Percentiles rank a stretch among this genome's conserved stretches.
Evolutionary conservation across 1,140 invertebrate species (phyloP).

Genomic region (Zelostemma sp.): DNA sequence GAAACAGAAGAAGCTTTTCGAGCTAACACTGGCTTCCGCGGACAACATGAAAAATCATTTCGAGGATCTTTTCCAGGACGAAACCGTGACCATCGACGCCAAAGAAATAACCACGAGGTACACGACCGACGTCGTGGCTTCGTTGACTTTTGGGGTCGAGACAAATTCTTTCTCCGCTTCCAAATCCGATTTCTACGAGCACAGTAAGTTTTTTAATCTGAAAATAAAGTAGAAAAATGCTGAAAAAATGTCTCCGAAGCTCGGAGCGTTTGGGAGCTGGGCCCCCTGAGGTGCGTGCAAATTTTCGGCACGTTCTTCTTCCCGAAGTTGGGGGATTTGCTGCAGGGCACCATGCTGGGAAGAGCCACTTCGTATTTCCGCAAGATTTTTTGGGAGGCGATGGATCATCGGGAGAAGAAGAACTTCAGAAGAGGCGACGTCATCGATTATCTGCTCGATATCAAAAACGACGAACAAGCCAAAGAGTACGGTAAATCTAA

Average conservation of each 20-base stretch:
- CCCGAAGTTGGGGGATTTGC: constrained; percentile 7
- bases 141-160: constrained; percentile 69
- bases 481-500: constrained; percentile 22
- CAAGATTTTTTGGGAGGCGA: constrained; percentile 38
- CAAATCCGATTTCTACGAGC: constrained; percentile 54
- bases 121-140: constrained; percentile 71
- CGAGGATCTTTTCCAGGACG: constrained; percentile 8
- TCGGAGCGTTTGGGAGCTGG: background rate
- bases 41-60: constrained; percentile 48
- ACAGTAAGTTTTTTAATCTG: constrained; percentile 41
- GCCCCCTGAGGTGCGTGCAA: background rate
- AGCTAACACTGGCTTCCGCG: constrained; percentile 58
- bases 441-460: constrained; percentile 34
- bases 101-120: constrained; percentile 63
- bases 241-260: background rate
- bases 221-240: background rate
- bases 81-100: constrained; percentile 14
- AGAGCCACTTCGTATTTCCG: constrained; percentile 16
- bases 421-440: constrained; percentile 37
- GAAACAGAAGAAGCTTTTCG: constrained; percentile 68
- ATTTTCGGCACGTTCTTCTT: constrained; percentile 25
- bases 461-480: constrained; percentile 40
- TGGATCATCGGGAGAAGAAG: constrained; percentile 23
- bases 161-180: constrained; percentile 63
- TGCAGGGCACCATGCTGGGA: constrained; percentile 13